phyloP scores from a whole-genome alignment of 2,113 vertebrate genomes.

The Pteropus alecto region DNA sequence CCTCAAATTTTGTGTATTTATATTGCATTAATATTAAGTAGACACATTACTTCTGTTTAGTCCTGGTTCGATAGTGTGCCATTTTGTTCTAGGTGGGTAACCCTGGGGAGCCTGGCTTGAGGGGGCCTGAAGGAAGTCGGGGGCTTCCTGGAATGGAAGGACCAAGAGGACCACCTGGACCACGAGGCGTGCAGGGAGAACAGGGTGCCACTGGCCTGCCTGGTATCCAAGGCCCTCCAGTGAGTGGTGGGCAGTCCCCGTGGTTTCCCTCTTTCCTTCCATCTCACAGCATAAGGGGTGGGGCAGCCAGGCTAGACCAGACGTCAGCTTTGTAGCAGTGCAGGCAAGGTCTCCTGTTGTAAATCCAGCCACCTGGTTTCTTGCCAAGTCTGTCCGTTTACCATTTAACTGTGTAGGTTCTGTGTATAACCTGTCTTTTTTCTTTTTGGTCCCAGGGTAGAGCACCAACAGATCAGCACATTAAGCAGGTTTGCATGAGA shows the following conservation, averaged over 20 bases:
- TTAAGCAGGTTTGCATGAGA: slow-evolving; percentile 98
- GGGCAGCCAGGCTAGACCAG: not conserved
- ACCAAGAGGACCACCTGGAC: slow-evolving; percentile 89
- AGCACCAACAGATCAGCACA: slow-evolving; percentile 95
- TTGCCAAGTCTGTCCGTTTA: not conserved
- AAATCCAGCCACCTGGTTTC: not conserved
- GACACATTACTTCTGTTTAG: not conserved
- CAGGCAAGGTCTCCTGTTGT: not conserved
- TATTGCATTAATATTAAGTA: not conserved
- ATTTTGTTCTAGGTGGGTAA: slow-evolving; percentile 86
- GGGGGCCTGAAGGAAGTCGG: slow-evolving; percentile 92
- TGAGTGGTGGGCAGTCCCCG: slow-evolving; percentile 77
- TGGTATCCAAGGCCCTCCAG: slow-evolving; percentile 92
- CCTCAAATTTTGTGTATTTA: not conserved
- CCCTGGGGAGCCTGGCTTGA: slow-evolving; percentile 90
- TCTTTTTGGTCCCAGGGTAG: slow-evolving; percentile 88
- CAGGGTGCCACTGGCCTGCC: slow-evolving; percentile 91
- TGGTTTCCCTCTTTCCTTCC: not conserved
- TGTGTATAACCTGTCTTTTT: not conserved
- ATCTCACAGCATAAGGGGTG: not conserved
- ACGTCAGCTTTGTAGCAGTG: not conserved
- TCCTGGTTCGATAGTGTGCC: not conserved
- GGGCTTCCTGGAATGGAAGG: slow-evolving; percentile 95
- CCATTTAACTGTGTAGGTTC: not conserved
- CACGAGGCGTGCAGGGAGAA: slow-evolving; percentile 94